A percentile compares a stretch with the other conserved stretches of the same genome.
phyloP scores from a whole-genome alignment of 2,113 vertebrate genomes.

The Nestor notabilis region DNA sequence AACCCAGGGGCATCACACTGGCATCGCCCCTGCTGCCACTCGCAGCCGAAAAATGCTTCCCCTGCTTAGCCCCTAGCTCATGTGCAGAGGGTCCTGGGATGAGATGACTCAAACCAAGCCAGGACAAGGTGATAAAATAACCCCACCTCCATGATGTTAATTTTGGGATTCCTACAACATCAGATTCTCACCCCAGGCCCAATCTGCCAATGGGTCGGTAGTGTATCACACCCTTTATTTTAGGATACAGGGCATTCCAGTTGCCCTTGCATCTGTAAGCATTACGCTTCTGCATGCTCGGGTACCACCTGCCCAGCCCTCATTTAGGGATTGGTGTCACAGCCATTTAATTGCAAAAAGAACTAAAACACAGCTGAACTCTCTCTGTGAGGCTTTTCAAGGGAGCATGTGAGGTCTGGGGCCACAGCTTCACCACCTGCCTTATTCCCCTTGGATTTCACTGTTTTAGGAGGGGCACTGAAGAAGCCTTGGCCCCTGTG shows the following conservation, averaged over 20 bases:
- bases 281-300: rapidly evolving
- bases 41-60: neutral
- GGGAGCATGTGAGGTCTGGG: rapidly evolving
- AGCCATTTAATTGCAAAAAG: neutral
- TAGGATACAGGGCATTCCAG: rapidly evolving
- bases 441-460: neutral
- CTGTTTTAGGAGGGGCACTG: neutral
- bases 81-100: neutral
- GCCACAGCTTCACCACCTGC: neutral
- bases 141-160: neutral
- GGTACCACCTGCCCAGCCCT: neutral
- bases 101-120: neutral
- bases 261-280: rapidly evolving
- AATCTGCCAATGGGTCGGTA: rapidly evolving
- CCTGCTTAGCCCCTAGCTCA: neutral
- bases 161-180: neutral
- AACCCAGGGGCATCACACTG: neutral
- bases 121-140: neutral
- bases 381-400: neutral
- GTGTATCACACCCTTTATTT: neutral
- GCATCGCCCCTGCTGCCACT: too few species aligned
- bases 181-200: neutral
- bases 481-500: neutral
- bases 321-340: neutral
- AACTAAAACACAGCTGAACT: neutral